Percentiles rank a stretch among this genome's conserved stretches.
These are phyloP conservation scores for Drosophila picticornis DNA, from an alignment of 2,888 invertebrate species.

Conservation along the genomic window DNA sequence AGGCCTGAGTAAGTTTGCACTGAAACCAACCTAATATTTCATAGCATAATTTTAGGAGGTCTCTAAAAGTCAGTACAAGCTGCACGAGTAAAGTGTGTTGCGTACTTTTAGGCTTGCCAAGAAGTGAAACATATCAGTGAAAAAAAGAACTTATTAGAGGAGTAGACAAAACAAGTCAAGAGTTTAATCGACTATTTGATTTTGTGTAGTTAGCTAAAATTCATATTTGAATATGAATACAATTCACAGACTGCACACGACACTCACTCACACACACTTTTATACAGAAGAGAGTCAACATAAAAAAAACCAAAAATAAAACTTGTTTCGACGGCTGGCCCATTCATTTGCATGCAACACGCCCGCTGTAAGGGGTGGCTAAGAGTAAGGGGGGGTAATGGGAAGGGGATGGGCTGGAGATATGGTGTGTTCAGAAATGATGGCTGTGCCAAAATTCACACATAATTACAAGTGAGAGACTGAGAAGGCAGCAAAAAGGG, in stretches of 20 bases:
- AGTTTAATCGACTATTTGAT: not conserved
- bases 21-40: not conserved
- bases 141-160: no score
- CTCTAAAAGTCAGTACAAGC: not conserved
- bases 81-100: not conserved
- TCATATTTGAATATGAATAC: not conserved
- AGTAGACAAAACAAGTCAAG: not conserved
- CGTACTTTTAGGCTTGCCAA: conserved; percentile 26
- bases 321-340: conserved; percentile 30
- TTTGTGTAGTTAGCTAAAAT: not conserved
- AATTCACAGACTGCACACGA: conserved; percentile 6
- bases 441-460: conserved; percentile 72
- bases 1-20: not conserved
- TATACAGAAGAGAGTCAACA: not conserved
- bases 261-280: not conserved
- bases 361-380: not conserved
- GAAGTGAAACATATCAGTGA: not conserved
- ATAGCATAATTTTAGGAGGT: not conserved
- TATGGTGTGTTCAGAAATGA: conserved; percentile 34
- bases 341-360: conserved; percentile 50
- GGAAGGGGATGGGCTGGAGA: not conserved
- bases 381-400: not conserved
- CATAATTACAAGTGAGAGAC: conserved; percentile 69
- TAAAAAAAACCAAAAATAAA: not conserved
- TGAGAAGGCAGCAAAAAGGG: conserved; percentile 13